A percentile compares a stretch with the other conserved stretches of the same genome.
Evolutionary conservation across 2,888 invertebrate genomes (phyloP).

Genomic region (Cynaeus angustus): DNA sequence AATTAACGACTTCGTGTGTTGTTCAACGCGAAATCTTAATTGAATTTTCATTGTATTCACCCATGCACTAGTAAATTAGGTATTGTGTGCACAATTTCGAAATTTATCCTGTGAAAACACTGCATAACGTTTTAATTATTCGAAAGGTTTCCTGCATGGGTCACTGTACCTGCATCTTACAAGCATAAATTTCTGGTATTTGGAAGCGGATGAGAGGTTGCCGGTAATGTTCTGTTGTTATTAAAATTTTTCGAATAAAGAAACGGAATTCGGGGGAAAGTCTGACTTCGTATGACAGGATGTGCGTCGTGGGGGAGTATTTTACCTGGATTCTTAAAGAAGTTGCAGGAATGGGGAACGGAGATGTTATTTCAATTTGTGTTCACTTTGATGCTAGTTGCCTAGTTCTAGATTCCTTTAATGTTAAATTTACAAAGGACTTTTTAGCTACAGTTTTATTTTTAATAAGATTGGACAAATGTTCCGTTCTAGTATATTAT

Average conservation of each 20-base stretch:
- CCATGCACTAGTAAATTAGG: slow-evolving; percentile 50
- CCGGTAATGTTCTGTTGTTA: slow-evolving; percentile 10
- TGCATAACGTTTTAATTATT: slow-evolving; percentile 38
- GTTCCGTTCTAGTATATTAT: no score
- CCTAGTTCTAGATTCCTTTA: no score
- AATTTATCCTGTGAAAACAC: slow-evolving; percentile 48
- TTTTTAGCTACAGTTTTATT: no score
- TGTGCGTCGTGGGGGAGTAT: background rate
- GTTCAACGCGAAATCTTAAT: slow-evolving; percentile 48
- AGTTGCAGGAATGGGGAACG: no score
- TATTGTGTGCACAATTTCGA: slow-evolving; percentile 49
- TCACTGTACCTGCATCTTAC: slow-evolving; percentile 27
- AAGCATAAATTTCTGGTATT: slow-evolving; percentile 19
- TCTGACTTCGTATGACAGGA: slow-evolving; percentile 5
- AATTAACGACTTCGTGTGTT: slow-evolving; percentile 38
- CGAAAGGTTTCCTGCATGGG: slow-evolving; percentile 35
- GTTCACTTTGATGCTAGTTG: no score
- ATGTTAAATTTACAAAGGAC: no score
- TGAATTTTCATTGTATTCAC: slow-evolving; percentile 53
- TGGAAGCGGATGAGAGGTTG: slow-evolving; percentile 18
- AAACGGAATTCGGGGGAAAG: slow-evolving; percentile 5
- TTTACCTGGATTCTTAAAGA: no score
- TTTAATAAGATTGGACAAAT: no score
- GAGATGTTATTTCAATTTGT: no score
- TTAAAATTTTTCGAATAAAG: slow-evolving; percentile 20